Conservation (phyloP, 1,140 invertebrate genomes). For the Aphaenogaster floridana region DNA sequence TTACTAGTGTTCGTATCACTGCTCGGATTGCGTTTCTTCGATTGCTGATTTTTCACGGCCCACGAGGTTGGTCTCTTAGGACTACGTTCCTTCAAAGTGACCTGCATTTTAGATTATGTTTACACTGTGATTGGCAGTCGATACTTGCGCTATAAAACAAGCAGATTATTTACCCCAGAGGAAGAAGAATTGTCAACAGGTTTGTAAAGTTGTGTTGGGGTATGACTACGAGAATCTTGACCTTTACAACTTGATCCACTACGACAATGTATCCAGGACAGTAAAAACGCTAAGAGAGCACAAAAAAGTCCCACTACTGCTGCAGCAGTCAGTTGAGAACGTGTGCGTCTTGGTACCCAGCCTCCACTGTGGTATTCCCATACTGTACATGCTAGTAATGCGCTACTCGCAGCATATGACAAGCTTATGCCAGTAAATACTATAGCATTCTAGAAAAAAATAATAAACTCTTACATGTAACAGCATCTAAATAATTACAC, state of each 20-base stretch:
- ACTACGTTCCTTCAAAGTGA: constrained; percentile 83
- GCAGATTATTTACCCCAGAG: constrained; percentile 80
- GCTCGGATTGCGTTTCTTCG: constrained; percentile 79
- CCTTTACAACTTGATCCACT: constrained; percentile 79
- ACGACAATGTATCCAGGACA: constrained; percentile 84
- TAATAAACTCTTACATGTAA: constrained; percentile 64
- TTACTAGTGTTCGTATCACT: constrained; percentile 82
- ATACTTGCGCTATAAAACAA: constrained; percentile 24
- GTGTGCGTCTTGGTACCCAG: constrained; percentile 85
- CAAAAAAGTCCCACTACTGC: constrained; percentile 83
- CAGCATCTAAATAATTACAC: constrained; percentile 43
- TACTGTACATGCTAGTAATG: constrained; percentile 82
- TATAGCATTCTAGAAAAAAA: constrained; percentile 84
- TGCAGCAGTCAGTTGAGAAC: constrained; percentile 83
- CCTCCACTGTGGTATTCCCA: constrained; percentile 84
- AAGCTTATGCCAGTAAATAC: constrained; percentile 85
- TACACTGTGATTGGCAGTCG: constrained; percentile 2
- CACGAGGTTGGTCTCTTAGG: constrained; percentile 81
- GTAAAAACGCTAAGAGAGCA: constrained; percentile 83
- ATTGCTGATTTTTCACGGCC: constrained; percentile 81
- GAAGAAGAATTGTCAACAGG: constrained; percentile 86
- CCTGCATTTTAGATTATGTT: constrained; percentile 72
- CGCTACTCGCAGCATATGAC: constrained; percentile 83
- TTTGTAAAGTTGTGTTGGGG: constrained; percentile 84
- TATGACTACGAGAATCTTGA: constrained; percentile 78